Evolutionary conservation across 1,140 invertebrate genomes (phyloP).

Genomic region (Dendroctonus ponderosae): DNA sequence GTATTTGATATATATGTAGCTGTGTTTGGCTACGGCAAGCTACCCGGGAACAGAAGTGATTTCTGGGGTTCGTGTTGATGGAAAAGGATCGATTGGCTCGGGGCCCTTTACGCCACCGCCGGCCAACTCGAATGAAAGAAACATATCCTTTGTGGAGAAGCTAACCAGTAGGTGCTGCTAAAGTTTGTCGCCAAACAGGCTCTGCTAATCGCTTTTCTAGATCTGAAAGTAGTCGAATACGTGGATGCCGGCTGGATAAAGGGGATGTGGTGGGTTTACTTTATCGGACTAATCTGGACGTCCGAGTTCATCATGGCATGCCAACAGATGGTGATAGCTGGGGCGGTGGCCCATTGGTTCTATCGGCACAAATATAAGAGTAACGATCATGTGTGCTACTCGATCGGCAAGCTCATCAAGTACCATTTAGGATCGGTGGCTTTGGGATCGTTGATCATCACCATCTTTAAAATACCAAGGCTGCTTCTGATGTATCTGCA

Average conservation of each 20-base stretch:
- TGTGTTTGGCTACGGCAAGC: constrained; percentile 61
- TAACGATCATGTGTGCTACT: constrained; percentile 60
- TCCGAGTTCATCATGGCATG: constrained; percentile 89
- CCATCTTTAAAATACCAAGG: constrained; percentile 84
- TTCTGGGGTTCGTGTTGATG: constrained; percentile 15
- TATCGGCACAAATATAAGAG: constrained; percentile 61
- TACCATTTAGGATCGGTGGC: constrained; percentile 91
- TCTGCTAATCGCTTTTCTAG: constrained; percentile 46
- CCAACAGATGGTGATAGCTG: constrained; percentile 87
- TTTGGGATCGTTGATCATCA: constrained; percentile 87
- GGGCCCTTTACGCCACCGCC: constrained; percentile 1
- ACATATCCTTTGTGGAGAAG: constrained; percentile 38
- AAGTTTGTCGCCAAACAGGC: neutral
- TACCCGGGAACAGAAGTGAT: constrained; percentile 45
- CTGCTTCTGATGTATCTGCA: constrained; percentile 83
- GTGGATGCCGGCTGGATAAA: constrained; percentile 71
- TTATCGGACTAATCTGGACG: constrained; percentile 85
- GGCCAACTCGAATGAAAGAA: constrained; percentile 30
- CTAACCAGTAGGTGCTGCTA: constrained; percentile 34
- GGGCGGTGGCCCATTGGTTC: constrained; percentile 86
- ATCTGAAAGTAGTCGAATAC: constrained; percentile 66
- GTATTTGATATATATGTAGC: constrained; percentile 42
- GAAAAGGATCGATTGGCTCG: neutral
- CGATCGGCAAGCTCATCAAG: constrained; percentile 73
- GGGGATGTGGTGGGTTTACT: constrained; percentile 89